Evolutionary conservation across 2,888 invertebrate species (phyloP).

Genomic region (Phortica magna): DNA sequence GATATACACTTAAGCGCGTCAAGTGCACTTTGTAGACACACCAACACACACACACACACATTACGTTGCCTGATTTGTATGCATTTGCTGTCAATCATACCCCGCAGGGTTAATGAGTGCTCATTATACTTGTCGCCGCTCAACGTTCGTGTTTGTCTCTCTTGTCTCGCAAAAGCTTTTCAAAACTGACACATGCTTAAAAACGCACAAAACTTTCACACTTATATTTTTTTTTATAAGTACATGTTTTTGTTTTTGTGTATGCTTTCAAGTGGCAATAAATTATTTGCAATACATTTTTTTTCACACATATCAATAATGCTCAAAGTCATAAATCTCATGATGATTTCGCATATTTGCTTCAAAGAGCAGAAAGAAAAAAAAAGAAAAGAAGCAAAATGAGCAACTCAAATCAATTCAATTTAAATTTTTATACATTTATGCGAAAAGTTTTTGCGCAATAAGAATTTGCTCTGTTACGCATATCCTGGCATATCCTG

Average conservation of each 20-base stretch:
- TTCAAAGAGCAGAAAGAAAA: not conserved
- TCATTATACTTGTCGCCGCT: not conserved
- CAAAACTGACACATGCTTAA: not conserved
- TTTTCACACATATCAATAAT: not conserved
- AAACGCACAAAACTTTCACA: not conserved
- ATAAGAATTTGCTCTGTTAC: not conserved
- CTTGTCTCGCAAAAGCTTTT: not conserved
- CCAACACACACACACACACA: constrained; percentile 16
- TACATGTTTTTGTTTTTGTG: not conserved
- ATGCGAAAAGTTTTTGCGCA: constrained; percentile 62
- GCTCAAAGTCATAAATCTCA: not conserved
- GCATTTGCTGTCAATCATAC: constrained; percentile 19
- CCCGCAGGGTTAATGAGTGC: constrained; percentile 8
- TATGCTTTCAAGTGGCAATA: not conserved
- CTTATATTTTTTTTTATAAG: not conserved
- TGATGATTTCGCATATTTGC: too few relatives aligned
- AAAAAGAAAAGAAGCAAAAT: not conserved
- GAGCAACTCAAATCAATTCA: constrained; percentile 63
- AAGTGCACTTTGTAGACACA: constrained; percentile 23
- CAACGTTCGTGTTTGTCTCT: not conserved
- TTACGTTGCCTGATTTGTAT: constrained; percentile 6
- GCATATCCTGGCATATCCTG: constrained; percentile 34
- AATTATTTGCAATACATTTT: not conserved
- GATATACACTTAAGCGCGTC: constrained; percentile 17
- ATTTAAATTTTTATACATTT: constrained; percentile 50